phyloP scores from a whole-genome alignment of 2,888 invertebrate genomes.

The Synanthedon vespiformis region DNA sequence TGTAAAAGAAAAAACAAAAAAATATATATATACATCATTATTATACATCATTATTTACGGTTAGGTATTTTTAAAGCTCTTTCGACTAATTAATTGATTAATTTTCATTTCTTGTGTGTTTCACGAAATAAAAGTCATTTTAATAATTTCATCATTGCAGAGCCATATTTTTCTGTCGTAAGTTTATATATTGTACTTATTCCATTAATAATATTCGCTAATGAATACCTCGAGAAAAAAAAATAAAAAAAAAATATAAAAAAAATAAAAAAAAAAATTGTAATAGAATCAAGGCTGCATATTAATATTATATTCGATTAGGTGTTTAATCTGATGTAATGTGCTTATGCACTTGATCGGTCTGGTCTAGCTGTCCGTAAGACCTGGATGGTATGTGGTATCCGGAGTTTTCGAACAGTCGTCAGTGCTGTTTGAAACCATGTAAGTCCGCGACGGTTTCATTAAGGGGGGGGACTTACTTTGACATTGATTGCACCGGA shows the following conservation, averaged over 20 bases:
- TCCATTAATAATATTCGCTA: slow-evolving; percentile 64
- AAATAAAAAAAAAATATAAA: slow-evolving; percentile 29
- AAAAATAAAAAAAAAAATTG: slow-evolving; percentile 33
- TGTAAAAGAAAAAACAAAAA: slow-evolving; percentile 1
- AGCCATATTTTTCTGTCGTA: slow-evolving; percentile 46
- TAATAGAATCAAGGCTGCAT: slow-evolving; percentile 51
- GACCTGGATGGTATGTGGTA: slow-evolving; percentile 29
- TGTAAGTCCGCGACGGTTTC: slow-evolving; percentile 25
- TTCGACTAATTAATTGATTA: slow-evolving; percentile 44
- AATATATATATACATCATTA: too few relatives aligned
- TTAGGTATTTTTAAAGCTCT: slow-evolving; percentile 44
- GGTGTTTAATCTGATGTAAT: slow-evolving; percentile 56
- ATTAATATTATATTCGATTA: slow-evolving; percentile 63
- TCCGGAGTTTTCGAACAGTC: slow-evolving; percentile 24
- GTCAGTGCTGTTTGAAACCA: slow-evolving; percentile 16
- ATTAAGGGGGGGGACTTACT: slow-evolving; percentile 23
- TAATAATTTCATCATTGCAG: slow-evolving; percentile 12
- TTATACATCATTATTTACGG: slow-evolving; percentile 36
- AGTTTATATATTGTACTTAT: slow-evolving; percentile 65
- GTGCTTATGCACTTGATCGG: slow-evolving; percentile 55
- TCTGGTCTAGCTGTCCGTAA: slow-evolving; percentile 26
- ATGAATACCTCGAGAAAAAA: slow-evolving; percentile 51
- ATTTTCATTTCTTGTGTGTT: slow-evolving; percentile 38
- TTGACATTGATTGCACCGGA: slow-evolving; percentile 1
- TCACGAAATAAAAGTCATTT: slow-evolving; percentile 29